Percentiles rank a stretch among this genome's conserved stretches.
These are phyloP conservation scores for Cydia fagiglandana DNA, from an alignment of 1,140 invertebrate species.

Conservation along the genomic window DNA sequence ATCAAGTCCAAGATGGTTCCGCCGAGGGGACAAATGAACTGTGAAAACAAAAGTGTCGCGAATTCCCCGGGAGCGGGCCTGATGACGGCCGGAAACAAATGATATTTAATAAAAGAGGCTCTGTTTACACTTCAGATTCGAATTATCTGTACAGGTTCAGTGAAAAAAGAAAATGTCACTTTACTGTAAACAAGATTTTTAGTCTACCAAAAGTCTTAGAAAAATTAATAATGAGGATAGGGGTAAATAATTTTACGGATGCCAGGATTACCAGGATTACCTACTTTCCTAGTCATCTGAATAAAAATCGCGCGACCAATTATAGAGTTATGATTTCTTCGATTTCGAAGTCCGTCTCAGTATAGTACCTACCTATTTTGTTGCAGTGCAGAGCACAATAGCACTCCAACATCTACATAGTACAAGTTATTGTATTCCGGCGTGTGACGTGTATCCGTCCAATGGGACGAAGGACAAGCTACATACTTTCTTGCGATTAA, in stretches of 20 bases:
- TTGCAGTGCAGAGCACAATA: too few species aligned
- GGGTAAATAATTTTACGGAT: too few species aligned
- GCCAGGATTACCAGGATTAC: too few species aligned
- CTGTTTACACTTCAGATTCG: background rate
- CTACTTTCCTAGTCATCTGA: too few species aligned
- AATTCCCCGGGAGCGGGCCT: background rate
- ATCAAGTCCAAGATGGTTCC: slow-evolving; percentile 6
- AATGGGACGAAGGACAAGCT: background rate
- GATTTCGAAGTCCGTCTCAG: too few species aligned
- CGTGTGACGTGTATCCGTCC: background rate
- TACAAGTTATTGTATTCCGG: background rate
- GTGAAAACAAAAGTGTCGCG: slow-evolving; percentile 24
- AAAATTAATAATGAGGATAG: too few species aligned
- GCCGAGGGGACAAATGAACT: slow-evolving; percentile 25
- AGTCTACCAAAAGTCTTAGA: too few species aligned
- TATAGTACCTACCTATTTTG: too few species aligned
- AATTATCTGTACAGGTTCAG: background rate
- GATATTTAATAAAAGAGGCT: background rate
- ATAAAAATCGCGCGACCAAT: too few species aligned
- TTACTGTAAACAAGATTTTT: too few species aligned
- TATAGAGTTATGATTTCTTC: too few species aligned
- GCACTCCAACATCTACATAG: too few species aligned
- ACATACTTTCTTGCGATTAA: background rate
- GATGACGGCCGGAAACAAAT: slow-evolving; percentile 20
- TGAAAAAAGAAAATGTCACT: background rate